Percentiles rank a stretch among this genome's conserved stretches.
phyloP scores from a whole-genome alignment of 1,140 invertebrate species.

The Sminthurinus signatus region DNA sequence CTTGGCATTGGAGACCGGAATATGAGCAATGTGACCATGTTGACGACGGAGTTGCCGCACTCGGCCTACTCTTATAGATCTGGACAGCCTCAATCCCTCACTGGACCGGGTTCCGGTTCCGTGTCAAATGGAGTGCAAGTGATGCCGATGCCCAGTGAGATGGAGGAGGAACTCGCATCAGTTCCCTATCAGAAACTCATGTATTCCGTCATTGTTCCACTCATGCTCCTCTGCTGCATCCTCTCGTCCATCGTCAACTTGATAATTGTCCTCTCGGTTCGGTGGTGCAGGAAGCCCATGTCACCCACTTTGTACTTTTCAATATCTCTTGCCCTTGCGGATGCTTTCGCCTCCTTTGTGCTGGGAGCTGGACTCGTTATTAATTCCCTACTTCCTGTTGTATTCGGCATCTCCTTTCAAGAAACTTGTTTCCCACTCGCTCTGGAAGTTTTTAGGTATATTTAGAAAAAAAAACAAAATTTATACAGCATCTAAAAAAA shows the following conservation, averaged over 20 bases:
- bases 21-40: no score
- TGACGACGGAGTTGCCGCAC: no score
- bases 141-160: no score
- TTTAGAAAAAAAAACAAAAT: no score
- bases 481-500: no score
- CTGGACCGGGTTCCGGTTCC: no score
- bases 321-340: constrained; percentile 55
- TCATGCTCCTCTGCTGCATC: constrained; percentile 48
- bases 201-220: constrained; percentile 41
- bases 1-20: no score
- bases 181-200: constrained; percentile 3
- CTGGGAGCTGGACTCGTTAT: constrained; percentile 51
- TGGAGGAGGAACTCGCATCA: background rate
- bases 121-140: no score
- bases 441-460: constrained; percentile 30
- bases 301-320: constrained; percentile 56
- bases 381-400: constrained; percentile 49
- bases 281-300: constrained; percentile 52
- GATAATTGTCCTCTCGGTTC: constrained; percentile 49
- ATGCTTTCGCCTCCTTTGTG: constrained; percentile 53
- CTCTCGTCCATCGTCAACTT: constrained; percentile 51
- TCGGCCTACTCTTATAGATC: no score
- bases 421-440: constrained; percentile 22
- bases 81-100: no score
- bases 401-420: constrained; percentile 28